Percentiles rank a stretch among this genome's conserved stretches.
Evolutionary conservation across 2,888 invertebrate genomes (phyloP).

Genomic region (Cataglyphis rosenhaueri): DNA sequence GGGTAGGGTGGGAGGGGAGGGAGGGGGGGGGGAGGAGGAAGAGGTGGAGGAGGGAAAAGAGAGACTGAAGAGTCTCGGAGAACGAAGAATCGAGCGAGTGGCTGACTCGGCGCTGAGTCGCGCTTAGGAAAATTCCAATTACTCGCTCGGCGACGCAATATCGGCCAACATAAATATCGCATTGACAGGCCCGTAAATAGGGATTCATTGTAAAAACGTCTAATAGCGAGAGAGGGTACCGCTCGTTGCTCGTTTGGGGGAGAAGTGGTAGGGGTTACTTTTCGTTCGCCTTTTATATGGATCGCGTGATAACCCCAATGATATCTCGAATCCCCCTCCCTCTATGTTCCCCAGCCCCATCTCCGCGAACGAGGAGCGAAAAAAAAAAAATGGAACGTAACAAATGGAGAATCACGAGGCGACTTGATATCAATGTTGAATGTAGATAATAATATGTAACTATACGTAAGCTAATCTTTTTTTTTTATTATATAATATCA

Average conservation of each 20-base stretch:
- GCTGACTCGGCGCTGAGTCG: conserved; percentile 75
- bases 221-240: conserved; percentile 71
- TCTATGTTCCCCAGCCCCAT: not conserved
- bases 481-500: not conserved
- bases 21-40: too few species aligned
- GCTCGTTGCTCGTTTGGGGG: conserved; percentile 28
- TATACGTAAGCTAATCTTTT: not conserved
- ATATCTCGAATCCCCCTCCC: conserved; percentile 70
- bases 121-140: conserved; percentile 82
- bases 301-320: conserved; percentile 66
- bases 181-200: conserved; percentile 84
- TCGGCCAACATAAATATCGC: conserved; percentile 83
- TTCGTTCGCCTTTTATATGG: conserved; percentile 65
- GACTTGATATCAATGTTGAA: conserved; percentile 54
- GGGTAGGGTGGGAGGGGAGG: not conserved
- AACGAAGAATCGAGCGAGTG: conserved; percentile 44
- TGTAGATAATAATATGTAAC: not conserved
- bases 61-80: conserved; percentile 31
- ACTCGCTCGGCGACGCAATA: conserved; percentile 83
- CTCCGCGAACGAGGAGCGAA: conserved; percentile 34
- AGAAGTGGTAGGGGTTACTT: conserved; percentile 56
- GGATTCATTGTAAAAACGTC: conserved; percentile 84
- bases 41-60: not conserved
- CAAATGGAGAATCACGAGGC: conserved; percentile 69
- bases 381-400: conserved; percentile 46